phyloP scores from a whole-genome alignment of 2,888 invertebrate species.

The Scelioninae gen. 1 region DNA sequence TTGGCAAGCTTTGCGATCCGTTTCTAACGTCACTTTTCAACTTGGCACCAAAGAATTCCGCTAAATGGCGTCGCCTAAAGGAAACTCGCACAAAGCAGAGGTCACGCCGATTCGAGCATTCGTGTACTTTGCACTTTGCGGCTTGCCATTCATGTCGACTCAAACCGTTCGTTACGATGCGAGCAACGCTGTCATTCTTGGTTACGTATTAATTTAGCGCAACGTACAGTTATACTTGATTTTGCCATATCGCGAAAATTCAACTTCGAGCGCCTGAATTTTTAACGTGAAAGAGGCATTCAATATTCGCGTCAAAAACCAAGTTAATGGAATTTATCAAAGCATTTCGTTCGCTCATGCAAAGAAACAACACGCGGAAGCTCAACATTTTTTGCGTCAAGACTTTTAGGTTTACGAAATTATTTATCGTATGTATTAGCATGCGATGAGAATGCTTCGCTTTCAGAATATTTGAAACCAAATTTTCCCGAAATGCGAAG shows the following conservation, averaged over 20 bases:
- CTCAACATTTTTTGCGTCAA: not conserved
- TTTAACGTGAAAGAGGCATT: slow-evolving; percentile 4
- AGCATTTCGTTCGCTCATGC: not conserved
- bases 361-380: not conserved
- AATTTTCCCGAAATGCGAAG: not conserved
- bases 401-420: not conserved
- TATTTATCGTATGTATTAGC: not conserved
- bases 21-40: slow-evolving; percentile 57
- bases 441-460: not conserved
- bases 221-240: slow-evolving; percentile 20
- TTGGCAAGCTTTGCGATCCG: slow-evolving; percentile 45
- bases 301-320: slow-evolving; percentile 28
- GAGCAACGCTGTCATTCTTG: slow-evolving; percentile 22
- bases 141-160: slow-evolving; percentile 21
- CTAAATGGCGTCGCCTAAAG: slow-evolving; percentile 36
- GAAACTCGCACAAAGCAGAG: slow-evolving; percentile 42
- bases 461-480: not conserved
- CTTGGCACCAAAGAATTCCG: slow-evolving; percentile 52
- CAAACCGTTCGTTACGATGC: slow-evolving; percentile 26
- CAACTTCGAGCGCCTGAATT: not conserved
- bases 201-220: slow-evolving; percentile 48
- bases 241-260: slow-evolving; percentile 24
- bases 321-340: slow-evolving; percentile 16
- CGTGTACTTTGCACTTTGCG: slow-evolving; percentile 52
- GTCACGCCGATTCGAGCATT: slow-evolving; percentile 19